phyloP scores from a whole-genome alignment of 2,797 vertebrate species.

The Enteromius trimaculatus region DNA sequence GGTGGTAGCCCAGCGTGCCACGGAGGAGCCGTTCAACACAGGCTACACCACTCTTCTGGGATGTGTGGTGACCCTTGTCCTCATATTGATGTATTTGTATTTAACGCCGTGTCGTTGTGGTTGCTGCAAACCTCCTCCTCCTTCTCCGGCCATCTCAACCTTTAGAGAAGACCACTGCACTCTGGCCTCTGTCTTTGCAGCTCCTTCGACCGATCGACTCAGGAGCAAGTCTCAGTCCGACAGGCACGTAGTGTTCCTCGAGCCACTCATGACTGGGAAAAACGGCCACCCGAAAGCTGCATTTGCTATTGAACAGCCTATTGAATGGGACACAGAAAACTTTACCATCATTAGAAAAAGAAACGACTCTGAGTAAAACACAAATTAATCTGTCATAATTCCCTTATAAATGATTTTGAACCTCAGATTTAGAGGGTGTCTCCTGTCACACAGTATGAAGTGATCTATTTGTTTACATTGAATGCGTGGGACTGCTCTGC shows the following conservation, averaged over 20 bases:
- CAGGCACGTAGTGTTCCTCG: conserved; percentile 87
- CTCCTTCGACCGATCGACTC: conserved; percentile 71
- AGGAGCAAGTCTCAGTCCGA: conserved; percentile 78
- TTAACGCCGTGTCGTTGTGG: conserved; percentile 86
- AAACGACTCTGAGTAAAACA: conserved; percentile 30
- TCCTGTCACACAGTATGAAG: not conserved
- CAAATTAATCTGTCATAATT: conserved; percentile 21
- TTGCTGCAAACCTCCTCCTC: conserved; percentile 79
- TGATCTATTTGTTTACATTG: not conserved
- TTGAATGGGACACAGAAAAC: conserved; percentile 60
- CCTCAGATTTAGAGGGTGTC: conserved; percentile 1
- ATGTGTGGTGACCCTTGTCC: conserved; percentile 83
- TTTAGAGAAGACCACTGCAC: conserved; percentile 78
- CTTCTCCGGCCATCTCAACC: conserved; percentile 63
- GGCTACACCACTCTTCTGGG: conserved; percentile 92
- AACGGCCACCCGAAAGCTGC: conserved; percentile 77
- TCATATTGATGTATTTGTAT: conserved; percentile 91
- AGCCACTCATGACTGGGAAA: conserved; percentile 79
- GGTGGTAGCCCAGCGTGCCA: conserved; percentile 68
- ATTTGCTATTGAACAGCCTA: conserved; percentile 64
- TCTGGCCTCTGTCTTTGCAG: conserved; percentile 81
- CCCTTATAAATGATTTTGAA: conserved; percentile 19
- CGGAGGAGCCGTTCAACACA: conserved; percentile 84
- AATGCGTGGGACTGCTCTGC: not conserved
- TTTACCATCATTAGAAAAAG: conserved; percentile 36